phyloP scores from a whole-genome alignment of 2,888 invertebrate species.

The Microdon myrmicae region DNA sequence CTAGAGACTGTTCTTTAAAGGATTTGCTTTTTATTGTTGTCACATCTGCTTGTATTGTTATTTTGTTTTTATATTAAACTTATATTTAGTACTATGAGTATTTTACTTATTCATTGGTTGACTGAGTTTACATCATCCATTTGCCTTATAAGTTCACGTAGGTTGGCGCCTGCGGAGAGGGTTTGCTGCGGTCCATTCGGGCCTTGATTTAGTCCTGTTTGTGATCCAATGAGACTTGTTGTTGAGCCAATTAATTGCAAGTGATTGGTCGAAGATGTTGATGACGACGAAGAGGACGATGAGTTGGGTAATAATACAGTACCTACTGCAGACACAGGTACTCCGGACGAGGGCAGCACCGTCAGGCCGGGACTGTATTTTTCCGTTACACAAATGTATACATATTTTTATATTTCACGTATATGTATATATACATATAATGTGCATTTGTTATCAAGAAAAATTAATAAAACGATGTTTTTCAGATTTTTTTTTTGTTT shows the following conservation, averaged over 20 bases:
- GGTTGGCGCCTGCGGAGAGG: slow-evolving; percentile 85
- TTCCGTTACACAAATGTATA: too few relatives aligned
- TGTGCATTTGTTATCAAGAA: slow-evolving; percentile 3
- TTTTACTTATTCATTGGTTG: too few relatives aligned
- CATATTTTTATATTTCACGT: slow-evolving; percentile 1
- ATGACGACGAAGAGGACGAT: slow-evolving; percentile 63
- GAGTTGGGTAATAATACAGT: slow-evolving; percentile 64
- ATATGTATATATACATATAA: slow-evolving; percentile 4
- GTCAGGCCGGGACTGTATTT: slow-evolving; percentile 56
- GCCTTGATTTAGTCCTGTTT: slow-evolving; percentile 39
- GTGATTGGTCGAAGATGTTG: slow-evolving; percentile 63
- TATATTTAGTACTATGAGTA: too few relatives aligned
- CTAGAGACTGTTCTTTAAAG: too few relatives aligned
- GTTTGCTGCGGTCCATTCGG: slow-evolving; percentile 65
- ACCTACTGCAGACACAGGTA: slow-evolving; percentile 62
- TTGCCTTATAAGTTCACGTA: slow-evolving; percentile 82
- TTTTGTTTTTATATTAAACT: too few relatives aligned
- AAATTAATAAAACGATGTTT: not conserved
- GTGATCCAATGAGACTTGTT: slow-evolving; percentile 39
- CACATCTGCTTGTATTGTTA: too few relatives aligned
- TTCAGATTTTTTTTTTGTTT: slow-evolving; percentile 8
- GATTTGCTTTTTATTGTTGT: too few relatives aligned
- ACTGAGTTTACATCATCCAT: slow-evolving; percentile 15
- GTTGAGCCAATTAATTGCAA: slow-evolving; percentile 58
- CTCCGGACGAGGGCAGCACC: slow-evolving; percentile 53